Conservation (phyloP, 1,140 invertebrate genomes). For the Triops cancriformis region DNA sequence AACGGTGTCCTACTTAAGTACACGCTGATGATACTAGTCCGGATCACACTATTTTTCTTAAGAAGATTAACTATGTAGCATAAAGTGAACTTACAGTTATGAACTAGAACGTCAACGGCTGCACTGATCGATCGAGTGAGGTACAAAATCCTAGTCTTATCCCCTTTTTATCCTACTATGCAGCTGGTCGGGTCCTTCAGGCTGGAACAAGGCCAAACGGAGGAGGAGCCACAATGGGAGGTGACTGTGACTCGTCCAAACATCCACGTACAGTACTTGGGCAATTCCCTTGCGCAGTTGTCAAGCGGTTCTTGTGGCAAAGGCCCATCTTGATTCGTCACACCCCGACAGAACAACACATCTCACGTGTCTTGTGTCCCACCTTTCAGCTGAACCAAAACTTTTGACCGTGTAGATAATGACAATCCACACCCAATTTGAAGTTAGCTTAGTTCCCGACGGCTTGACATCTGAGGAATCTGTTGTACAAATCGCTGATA, state of each 20-base stretch:
- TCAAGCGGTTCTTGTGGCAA: neutral
- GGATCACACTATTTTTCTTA: too few relatives aligned
- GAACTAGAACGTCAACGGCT: neutral
- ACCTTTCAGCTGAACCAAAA: neutral
- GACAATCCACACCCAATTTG: constrained; percentile 17
- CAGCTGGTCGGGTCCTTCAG: neutral
- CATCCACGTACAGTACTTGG: neutral
- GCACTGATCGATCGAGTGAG: neutral
- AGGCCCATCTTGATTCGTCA: neutral
- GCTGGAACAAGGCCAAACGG: neutral
- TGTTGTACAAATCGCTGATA: constrained; percentile 73
- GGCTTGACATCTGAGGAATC: constrained; percentile 75
- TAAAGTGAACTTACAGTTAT: neutral
- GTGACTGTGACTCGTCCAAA: neutral
- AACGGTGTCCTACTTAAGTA: neutral
- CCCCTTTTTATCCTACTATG: neutral
- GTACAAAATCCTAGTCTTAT: neutral
- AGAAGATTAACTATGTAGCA: neutral
- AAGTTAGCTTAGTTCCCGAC: constrained; percentile 50
- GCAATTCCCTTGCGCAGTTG: neutral
- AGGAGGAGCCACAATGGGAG: neutral
- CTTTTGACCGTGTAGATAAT: neutral
- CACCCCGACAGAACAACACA: neutral
- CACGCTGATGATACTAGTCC: too few relatives aligned
- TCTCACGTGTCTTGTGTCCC: neutral